Base-by-base conservation (phyloP, 1,140 invertebrate genomes). In the Drosophila novamexicana region DNA sequence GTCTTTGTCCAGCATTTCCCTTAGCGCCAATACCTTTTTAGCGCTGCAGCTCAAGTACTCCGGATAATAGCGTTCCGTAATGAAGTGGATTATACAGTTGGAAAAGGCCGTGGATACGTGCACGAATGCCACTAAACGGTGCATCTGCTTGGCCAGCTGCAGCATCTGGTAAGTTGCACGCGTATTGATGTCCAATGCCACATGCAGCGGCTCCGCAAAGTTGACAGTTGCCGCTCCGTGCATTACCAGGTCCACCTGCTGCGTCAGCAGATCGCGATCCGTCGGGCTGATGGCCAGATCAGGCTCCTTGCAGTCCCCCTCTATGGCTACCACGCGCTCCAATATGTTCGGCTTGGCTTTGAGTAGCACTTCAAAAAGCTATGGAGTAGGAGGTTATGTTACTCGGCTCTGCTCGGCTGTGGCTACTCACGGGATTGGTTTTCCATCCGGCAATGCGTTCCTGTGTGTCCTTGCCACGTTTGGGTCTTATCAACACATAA, bases 221-320 rank as follows among this genome's bases (percentile, higher is more conserved):
- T 67, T 72, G 1, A 98, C 94, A 1, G 97, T 97, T 0, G 97
- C 98, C 0, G 97, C 97, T 7, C 94, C 95, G 79, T 98, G 97
- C 79, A 98, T 95, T 0, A 98, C 95, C 22, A 98, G 92, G 10
- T 95, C 71, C 2, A 96, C 94, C 50, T 94, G 53, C 6, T 75
- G 58, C 0, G 36, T 10, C 2, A 91, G 64, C 0, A 75, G 22
- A n/a, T 73, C 7, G 0, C 78, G 75, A 66, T 97, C 95, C 40
- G 93, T 90, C 0, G 94, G 81, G 40, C 92, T 94, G 0, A 98
- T 93, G 1, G 96, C 97, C 0, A 98, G 91, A 1, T 94, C 94
- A 1, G 94, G 93, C 18, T 94, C 65, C 34, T 85, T 76, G 16
- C 94, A 94, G 59, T 95, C 94, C 0, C 95, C 95, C 7, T 92